A percentile compares a stretch with the other conserved stretches of the same genome.
phyloP scores from a whole-genome alignment of 2,888 invertebrate genomes.

The Octodonta nipae region DNA sequence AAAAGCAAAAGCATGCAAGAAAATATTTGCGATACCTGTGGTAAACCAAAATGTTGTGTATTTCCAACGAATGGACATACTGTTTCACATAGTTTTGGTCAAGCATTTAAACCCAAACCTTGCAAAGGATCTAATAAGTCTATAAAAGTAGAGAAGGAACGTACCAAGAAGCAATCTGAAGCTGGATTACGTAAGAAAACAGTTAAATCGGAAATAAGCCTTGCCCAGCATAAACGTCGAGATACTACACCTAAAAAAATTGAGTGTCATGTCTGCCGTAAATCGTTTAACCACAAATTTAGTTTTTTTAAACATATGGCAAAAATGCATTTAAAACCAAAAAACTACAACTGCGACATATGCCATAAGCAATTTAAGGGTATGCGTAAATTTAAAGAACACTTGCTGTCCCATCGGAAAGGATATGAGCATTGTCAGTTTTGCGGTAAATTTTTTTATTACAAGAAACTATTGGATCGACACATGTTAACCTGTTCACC shows the following conservation, averaged over 20 bases:
- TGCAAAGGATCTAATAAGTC: constrained; percentile 19
- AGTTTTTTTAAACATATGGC: constrained; percentile 16
- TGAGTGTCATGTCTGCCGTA: constrained; percentile 16
- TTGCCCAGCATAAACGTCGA: constrained; percentile 19
- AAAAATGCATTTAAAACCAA: constrained; percentile 16
- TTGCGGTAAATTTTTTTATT: constrained; percentile 19
- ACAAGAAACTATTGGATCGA: constrained; percentile 18
- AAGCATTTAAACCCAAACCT: constrained; percentile 17
- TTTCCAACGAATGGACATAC: constrained; percentile 20
- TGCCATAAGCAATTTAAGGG: constrained; percentile 12
- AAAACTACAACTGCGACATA: constrained; percentile 7
- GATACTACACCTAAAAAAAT: constrained; percentile 17
- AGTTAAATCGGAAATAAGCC: constrained; percentile 19
- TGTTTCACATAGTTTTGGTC: constrained; percentile 16
- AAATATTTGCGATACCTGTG: constrained; percentile 20
- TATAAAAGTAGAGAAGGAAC: constrained; percentile 15
- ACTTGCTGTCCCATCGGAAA: constrained; percentile 17
- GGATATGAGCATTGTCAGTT: constrained; percentile 18
- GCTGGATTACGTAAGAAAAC: constrained; percentile 19
- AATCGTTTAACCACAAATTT: constrained; percentile 17
- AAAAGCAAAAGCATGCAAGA: constrained; percentile 18
- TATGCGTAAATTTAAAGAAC: constrained; percentile 14
- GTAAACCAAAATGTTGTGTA: constrained; percentile 20
- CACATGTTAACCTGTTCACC: no score
- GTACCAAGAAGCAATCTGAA: constrained; percentile 15